phyloP scores from a whole-genome alignment of 2,888 invertebrate genomes.

The Xanthia togata region DNA sequence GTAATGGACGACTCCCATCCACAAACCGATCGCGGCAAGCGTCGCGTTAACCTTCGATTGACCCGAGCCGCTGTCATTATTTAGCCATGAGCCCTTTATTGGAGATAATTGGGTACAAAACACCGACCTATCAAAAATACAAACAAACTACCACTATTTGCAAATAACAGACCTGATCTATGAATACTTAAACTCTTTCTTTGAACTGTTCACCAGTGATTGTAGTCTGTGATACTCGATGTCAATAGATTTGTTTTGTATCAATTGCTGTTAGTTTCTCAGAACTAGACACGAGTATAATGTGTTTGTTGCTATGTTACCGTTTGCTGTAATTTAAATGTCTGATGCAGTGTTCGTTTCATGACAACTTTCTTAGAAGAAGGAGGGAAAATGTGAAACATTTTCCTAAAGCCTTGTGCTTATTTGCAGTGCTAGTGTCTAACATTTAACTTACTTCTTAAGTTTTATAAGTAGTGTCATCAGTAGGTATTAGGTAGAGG shows the following conservation, averaged over 20 bases:
- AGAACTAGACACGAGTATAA: slow-evolving; percentile 15
- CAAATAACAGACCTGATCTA: not conserved
- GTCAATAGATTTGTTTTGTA: slow-evolving; percentile 44
- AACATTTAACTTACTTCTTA: not conserved
- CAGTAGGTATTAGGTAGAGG: no score
- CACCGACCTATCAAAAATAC: not conserved
- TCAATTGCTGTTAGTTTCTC: slow-evolving; percentile 11
- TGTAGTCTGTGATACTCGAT: not conserved
- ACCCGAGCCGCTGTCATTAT: not conserved
- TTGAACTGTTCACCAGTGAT: slow-evolving; percentile 9
- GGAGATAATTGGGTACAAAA: not conserved
- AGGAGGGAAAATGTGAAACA: not conserved
- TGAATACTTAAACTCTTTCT: slow-evolving; percentile 14
- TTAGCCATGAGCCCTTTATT: not conserved
- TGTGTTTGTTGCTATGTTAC: not conserved
- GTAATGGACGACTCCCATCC: no score
- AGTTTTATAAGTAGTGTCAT: not conserved
- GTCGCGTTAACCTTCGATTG: not conserved
- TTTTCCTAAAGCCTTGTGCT: no score
- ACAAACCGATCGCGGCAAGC: not conserved
- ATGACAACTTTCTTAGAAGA: not conserved
- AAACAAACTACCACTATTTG: not conserved
- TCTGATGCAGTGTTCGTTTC: slow-evolving; percentile 21
- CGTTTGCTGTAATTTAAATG: slow-evolving; percentile 22
- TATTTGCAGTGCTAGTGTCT: no score